Evolutionary conservation across 2,797 vertebrate species (phyloP), one percentile per base, ranked within the genome.

Genomic region (Phataginus tetradactyla): DNA sequence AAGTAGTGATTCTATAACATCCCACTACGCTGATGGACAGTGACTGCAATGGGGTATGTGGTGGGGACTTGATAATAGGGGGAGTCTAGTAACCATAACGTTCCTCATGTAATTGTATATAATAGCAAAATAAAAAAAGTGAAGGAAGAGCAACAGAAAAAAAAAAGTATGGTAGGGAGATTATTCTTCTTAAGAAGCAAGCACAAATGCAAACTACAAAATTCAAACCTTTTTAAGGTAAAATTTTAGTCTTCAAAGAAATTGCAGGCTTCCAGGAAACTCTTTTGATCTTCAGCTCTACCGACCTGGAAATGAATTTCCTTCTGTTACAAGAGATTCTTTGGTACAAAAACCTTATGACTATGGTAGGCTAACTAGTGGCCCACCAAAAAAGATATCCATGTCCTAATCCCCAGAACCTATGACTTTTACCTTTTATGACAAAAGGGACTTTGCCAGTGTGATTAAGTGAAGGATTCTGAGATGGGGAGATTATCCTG

Each of bases 221-320:
- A 92, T 53, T 25, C 25, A 61, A 85, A 88, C 21, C 34, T 68
- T 34, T 64, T 75, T 92, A 77, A 74, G 42, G 86, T 39, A 63
- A 94, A 93, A 68, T 7, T 27, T 29, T 53, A 68, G 49, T 61
- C 23, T 72, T 87, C 57, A 78, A 88, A 51, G 37, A 97, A 90
- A 85, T 0, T 34, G 0, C 7, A 85, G 59, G 39, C 25, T 91
- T 96, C 32, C 9, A 7, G 37, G 83, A 94, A 2, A 51, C 66
- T 81, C 37, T 68, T 66, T 72, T 64, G 85, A 94, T 34, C 15
- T 21, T 61, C 39, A 69, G 27, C 21, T 15, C 20, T 45, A 13
- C 6, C 34, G 63, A 39, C 78, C 59, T 42, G 42, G 37, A 89
- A 94, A 86, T 84, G 68, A 91, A 45, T 89, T 69, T 34, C 49